phyloP scores from a whole-genome alignment of 2,888 invertebrate species.

The Melanophora roralis region DNA sequence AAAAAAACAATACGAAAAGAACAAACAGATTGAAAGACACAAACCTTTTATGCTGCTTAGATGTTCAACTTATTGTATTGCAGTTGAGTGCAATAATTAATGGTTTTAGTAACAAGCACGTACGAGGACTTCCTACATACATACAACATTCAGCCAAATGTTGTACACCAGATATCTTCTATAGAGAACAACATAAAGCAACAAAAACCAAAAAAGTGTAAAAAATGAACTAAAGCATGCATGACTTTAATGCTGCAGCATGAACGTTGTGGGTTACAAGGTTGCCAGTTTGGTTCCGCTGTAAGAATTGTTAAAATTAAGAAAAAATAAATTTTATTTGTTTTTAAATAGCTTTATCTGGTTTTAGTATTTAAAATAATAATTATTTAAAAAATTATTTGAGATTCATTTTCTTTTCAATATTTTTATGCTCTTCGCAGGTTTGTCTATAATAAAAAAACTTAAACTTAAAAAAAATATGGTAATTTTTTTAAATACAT shows the following conservation, averaged over 20 bases:
- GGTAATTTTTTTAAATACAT: no score
- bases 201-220: background rate
- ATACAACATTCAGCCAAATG: constrained; percentile 24
- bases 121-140: constrained; percentile 46
- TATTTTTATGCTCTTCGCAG: no score
- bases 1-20: background rate
- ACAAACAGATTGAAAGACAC: background rate
- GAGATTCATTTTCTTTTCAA: no score
- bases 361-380: no score
- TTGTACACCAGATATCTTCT: background rate
- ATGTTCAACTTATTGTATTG: constrained; percentile 46
- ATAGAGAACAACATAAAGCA: background rate
- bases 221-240: constrained; percentile 15
- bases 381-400: no score
- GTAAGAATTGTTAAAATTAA: no score
- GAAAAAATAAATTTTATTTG: no score
- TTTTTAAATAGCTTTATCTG: no score
- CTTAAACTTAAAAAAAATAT: no score
- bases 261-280: background rate
- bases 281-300: constrained; percentile 41
- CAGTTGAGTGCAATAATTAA: constrained; percentile 55
- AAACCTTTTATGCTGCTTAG: constrained; percentile 44
- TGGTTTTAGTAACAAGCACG: constrained; percentile 52
- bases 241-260: background rate
- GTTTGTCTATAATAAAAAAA: no score